Percentiles rank a stretch among this genome's conserved stretches.
Conservation (phyloP, 1,140 invertebrate genomes). For the Archegozetes longisetosus region DNA sequence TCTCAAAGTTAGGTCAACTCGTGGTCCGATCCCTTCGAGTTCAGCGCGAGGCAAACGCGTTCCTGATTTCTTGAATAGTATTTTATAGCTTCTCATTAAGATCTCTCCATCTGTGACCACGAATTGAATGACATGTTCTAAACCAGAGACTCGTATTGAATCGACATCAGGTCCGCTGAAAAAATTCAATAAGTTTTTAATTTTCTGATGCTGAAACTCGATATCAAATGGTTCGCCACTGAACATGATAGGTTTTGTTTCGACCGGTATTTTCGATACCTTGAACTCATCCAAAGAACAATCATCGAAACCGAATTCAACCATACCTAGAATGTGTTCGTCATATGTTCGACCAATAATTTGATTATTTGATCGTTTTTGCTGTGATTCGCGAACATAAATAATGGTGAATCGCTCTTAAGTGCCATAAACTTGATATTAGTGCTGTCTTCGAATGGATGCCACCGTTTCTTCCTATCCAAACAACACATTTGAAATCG, state of each 20-base stretch:
- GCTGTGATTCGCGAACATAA: constrained; percentile 76
- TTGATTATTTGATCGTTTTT: constrained; percentile 87
- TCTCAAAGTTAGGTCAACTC: constrained; percentile 67
- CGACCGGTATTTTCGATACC: constrained; percentile 54
- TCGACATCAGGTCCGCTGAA: constrained; percentile 71
- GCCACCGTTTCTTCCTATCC: constrained; percentile 53
- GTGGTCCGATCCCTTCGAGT: constrained; percentile 83
- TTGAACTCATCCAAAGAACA: constrained; percentile 63
- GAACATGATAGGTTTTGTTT: constrained; percentile 83
- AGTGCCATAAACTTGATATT: constrained; percentile 59
- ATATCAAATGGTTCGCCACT: constrained; percentile 82
- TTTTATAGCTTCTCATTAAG: constrained; percentile 71
- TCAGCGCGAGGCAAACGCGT: constrained; percentile 63
- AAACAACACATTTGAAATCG: not conserved
- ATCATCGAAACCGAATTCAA: constrained; percentile 77
- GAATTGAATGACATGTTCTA: constrained; percentile 83
- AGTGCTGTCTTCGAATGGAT: constrained; percentile 67
- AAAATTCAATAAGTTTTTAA: constrained; percentile 86
- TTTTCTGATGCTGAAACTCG: constrained; percentile 49
- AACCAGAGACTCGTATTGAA: constrained; percentile 65
- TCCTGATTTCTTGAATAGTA: constrained; percentile 78
- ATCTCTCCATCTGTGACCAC: constrained; percentile 64
- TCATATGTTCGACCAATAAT: constrained; percentile 73
- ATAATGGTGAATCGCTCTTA: constrained; percentile 74
- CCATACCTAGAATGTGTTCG: constrained; percentile 79